phyloP scores from a whole-genome alignment of 2,888 invertebrate species.

The Amphipoea oculea region DNA sequence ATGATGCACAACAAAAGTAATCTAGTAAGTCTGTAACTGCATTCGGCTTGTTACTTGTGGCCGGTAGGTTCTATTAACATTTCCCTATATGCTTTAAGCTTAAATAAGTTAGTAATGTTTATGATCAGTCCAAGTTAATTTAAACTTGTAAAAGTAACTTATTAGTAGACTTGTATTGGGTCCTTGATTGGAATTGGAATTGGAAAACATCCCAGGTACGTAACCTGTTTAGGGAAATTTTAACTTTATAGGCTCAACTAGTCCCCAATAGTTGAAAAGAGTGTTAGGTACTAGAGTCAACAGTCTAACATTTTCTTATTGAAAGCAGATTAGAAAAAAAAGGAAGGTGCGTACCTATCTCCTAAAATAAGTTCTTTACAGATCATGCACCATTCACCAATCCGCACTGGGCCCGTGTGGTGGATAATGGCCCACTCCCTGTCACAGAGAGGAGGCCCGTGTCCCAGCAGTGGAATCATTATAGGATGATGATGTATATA shows the following conservation, averaged over 20 bases:
- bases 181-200: not conserved
- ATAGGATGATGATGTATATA: not conserved
- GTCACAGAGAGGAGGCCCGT: not conserved
- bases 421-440: not conserved
- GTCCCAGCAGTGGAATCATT: not conserved
- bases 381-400: not conserved
- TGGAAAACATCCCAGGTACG: not conserved
- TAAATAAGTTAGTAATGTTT: constrained; percentile 22
- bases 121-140: constrained; percentile 11
- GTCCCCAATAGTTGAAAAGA: not conserved
- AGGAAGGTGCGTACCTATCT: not conserved
- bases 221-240: not conserved
- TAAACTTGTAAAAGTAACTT: constrained; percentile 39
- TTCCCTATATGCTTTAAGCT: constrained; percentile 13
- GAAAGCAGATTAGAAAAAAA: not conserved
- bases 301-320: not conserved
- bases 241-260: not conserved
- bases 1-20: constrained; percentile 31
- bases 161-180: not conserved
- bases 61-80: constrained; percentile 6
- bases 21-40: constrained; percentile 24
- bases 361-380: not conserved
- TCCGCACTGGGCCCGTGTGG: not conserved
- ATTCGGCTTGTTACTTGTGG: not conserved
- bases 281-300: not conserved